Conservation (phyloP, 1,140 invertebrate genomes). For the Drosophila neocordata region DNA sequence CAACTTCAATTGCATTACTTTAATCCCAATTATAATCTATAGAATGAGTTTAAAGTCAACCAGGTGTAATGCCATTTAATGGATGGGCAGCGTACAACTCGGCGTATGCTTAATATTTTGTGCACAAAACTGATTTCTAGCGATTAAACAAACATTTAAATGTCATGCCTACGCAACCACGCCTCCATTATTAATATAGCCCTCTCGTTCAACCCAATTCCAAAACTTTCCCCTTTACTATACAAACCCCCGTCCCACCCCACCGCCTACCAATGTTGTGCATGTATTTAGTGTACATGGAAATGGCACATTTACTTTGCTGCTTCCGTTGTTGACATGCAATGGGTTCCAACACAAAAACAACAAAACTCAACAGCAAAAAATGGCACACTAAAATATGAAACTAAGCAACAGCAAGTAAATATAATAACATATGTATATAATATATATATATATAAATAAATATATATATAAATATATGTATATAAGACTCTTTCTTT, state of each 20-base stretch:
- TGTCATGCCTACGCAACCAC: conserved; percentile 5
- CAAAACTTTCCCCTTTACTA: background rate
- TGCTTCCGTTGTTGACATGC: conserved; percentile 75
- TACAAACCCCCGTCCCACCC: background rate
- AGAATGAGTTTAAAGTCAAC: conserved; percentile 32
- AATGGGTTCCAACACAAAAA: conserved; percentile 45
- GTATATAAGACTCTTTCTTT: background rate
- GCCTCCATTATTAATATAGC: conserved; percentile 5
- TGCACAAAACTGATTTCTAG: conserved; percentile 41
- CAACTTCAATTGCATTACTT: conserved; percentile 37
- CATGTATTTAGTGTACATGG: conserved; percentile 61
- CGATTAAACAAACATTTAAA: conserved; percentile 9
- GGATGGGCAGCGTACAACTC: conserved; percentile 45
- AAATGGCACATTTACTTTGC: conserved; percentile 67
- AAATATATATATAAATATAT: background rate
- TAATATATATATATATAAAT: background rate
- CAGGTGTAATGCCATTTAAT: conserved; percentile 52
- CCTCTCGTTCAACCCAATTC: background rate
- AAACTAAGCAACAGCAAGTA: conserved; percentile 16
- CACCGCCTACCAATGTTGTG: conserved; percentile 41
- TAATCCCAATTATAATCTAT: conserved; percentile 49
- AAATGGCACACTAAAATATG: conserved; percentile 42
- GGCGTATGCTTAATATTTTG: conserved; percentile 65
- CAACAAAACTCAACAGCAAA: conserved; percentile 28
- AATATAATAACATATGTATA: background rate